Evolutionary conservation across 1,140 invertebrate species (phyloP).

Genomic region (Lysiphlebus fabarum): DNA sequence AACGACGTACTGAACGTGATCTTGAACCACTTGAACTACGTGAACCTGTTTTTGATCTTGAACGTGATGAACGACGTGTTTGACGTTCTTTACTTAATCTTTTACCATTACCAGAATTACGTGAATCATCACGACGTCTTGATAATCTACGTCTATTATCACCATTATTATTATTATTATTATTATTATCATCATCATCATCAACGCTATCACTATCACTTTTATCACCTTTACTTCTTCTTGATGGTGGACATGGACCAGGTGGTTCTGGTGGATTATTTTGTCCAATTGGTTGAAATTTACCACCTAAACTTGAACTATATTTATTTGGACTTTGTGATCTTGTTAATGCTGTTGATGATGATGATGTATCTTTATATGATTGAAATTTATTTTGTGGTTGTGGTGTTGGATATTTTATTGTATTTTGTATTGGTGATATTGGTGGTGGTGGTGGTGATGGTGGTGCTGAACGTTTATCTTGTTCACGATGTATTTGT

Average conservation of each 20-base stretch:
- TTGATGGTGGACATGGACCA: slow-evolving; percentile 33
- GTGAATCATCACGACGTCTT: slow-evolving; percentile 39
- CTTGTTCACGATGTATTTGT: slow-evolving; percentile 50
- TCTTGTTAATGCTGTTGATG: slow-evolving; percentile 24
- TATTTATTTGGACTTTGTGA: slow-evolving; percentile 41
- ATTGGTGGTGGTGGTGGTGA: slow-evolving; percentile 52
- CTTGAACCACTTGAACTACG: slow-evolving; percentile 49
- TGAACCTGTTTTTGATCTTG: slow-evolving; percentile 58
- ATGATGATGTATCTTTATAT: slow-evolving; percentile 40
- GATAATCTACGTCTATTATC: slow-evolving; percentile 36
- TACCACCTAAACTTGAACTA: slow-evolving; percentile 38
- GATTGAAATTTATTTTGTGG: slow-evolving; percentile 46
- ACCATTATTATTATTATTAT: slow-evolving; percentile 50
- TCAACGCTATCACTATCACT: slow-evolving; percentile 50
- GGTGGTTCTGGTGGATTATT: slow-evolving; percentile 43
- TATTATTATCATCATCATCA: slow-evolving; percentile 35
- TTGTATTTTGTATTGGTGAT: slow-evolving; percentile 44
- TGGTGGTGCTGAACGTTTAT: slow-evolving; percentile 45
- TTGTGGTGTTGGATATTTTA: slow-evolving; percentile 49
- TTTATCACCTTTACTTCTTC: slow-evolving; percentile 44
- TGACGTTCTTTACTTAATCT: slow-evolving; percentile 41
- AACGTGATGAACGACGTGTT: slow-evolving; percentile 55
- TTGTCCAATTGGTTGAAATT: slow-evolving; percentile 52
- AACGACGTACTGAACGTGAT: slow-evolving; percentile 55
- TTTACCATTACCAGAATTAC: slow-evolving; percentile 24